These are phyloP conservation scores for Cheilosia grossa DNA, from an alignment of 2,888 invertebrate species.

Conservation along the genomic window DNA sequence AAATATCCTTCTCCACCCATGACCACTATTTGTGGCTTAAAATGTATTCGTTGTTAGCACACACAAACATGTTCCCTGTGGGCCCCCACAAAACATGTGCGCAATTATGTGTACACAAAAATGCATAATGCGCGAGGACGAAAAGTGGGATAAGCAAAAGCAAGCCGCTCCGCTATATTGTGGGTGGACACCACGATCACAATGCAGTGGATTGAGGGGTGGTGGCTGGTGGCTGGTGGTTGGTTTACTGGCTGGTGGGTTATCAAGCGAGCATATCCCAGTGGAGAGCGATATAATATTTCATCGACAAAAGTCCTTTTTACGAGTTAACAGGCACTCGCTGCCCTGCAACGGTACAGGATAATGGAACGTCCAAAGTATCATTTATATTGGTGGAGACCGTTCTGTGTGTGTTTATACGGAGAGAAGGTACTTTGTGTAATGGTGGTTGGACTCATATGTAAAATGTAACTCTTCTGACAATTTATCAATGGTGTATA, in stretches of 20 bases:
- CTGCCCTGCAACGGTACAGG: conserved; percentile 28
- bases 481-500: conserved; percentile 69
- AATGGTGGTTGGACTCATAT: conserved; percentile 19
- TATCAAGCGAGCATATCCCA: conserved; percentile 54
- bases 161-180: conserved; percentile 12
- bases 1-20: conserved; percentile 40
- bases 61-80: conserved; percentile 24
- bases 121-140: conserved; percentile 69
- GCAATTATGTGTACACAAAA: conserved; percentile 72
- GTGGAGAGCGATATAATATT: conserved; percentile 65
- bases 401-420: conserved; percentile 16
- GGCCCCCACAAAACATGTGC: conserved; percentile 49
- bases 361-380: conserved; percentile 57
- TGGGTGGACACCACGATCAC: neutral
- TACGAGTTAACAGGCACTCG: conserved; percentile 69
- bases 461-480: conserved; percentile 39
- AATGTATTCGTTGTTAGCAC: conserved; percentile 54
- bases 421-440: conserved; percentile 24
- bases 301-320: conserved; percentile 73
- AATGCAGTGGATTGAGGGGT: neutral
- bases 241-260: neutral
- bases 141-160: conserved; percentile 45
- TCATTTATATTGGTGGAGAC: conserved; percentile 52
- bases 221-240: neutral
- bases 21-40: conserved; percentile 45